phyloP scores from a whole-genome alignment of 2,888 invertebrate genomes.

The Noctua janthe region DNA sequence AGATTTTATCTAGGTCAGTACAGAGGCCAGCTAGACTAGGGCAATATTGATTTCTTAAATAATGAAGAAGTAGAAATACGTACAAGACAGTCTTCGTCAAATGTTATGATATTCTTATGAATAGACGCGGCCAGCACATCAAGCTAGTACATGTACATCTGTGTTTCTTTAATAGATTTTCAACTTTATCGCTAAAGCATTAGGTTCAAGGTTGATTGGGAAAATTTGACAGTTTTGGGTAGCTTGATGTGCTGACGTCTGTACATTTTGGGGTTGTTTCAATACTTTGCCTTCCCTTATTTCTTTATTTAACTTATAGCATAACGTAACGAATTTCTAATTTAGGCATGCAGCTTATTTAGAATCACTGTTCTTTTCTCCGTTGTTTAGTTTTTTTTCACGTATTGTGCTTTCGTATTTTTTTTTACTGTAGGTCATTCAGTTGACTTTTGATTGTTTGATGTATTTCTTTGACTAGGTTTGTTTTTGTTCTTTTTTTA shows the following conservation, averaged over 20 bases:
- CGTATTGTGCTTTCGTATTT: conserved; percentile 32
- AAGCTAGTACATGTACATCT: too few relatives aligned
- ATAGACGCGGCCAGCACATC: too few relatives aligned
- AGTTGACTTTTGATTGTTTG: conserved; percentile 21
- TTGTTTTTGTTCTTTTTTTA: conserved; percentile 36
- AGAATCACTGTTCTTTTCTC: not conserved
- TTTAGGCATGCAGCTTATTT: conserved; percentile 54
- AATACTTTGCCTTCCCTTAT: conserved; percentile 47
- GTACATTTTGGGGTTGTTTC: not conserved
- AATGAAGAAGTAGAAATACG: conserved; percentile 4
- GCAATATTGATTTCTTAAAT: conserved; percentile 46
- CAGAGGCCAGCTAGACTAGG: not conserved
- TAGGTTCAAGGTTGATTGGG: too few relatives aligned
- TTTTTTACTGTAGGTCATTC: conserved; percentile 7
- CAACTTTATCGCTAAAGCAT: too few relatives aligned
- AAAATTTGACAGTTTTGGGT: too few relatives aligned
- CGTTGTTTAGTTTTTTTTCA: conserved; percentile 3
- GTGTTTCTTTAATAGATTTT: too few relatives aligned
- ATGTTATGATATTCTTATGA: not conserved
- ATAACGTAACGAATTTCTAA: not conserved
- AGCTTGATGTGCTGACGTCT: not conserved
- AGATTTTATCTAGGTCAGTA: conserved; percentile 25
- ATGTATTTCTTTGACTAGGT: not conserved
- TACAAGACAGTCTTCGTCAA: not conserved
- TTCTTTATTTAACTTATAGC: conserved; percentile 2